Conservation (phyloP, 2,888 invertebrate genomes). For the Bellardia pandia region DNA sequence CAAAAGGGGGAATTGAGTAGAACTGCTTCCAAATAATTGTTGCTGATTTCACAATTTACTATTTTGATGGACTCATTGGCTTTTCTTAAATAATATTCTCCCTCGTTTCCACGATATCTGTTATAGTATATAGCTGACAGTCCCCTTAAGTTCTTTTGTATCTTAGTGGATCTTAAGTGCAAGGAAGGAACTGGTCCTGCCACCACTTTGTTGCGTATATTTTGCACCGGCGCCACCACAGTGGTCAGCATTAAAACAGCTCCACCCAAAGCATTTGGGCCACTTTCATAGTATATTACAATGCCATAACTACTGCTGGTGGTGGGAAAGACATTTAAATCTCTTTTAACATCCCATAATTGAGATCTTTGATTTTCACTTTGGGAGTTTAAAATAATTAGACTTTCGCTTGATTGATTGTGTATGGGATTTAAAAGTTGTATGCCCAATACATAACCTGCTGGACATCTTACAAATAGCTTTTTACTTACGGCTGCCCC, state of each 20-base stretch:
- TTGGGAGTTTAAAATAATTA: conserved; percentile 91
- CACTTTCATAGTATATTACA: conserved; percentile 92
- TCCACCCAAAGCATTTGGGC: conserved; percentile 91
- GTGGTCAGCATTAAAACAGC: conserved; percentile 91
- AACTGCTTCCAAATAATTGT: conserved; percentile 92
- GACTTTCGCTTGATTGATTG: conserved; percentile 93
- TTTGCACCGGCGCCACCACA: conserved; percentile 89
- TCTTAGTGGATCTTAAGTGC: conserved; percentile 89
- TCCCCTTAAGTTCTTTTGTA: conserved; percentile 92
- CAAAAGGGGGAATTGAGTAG: conserved; percentile 93
- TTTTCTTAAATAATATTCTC: conserved; percentile 93
- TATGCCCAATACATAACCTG: conserved; percentile 94
- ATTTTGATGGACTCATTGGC: conserved; percentile 94
- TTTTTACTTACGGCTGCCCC: conserved; percentile 86
- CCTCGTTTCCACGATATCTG: conserved; percentile 92
- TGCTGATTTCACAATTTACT: conserved; percentile 91
- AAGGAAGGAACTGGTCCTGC: conserved; percentile 92
- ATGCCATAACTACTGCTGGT: conserved; percentile 93
- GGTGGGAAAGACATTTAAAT: conserved; percentile 95
- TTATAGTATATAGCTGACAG: conserved; percentile 94
- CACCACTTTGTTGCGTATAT: conserved; percentile 89
- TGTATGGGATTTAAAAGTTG: conserved; percentile 96
- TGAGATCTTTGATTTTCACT: conserved; percentile 87
- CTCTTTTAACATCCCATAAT: conserved; percentile 91
- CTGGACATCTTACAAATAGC: conserved; percentile 89